phyloP scores from a whole-genome alignment of 2,797 vertebrate genomes.

The Siniperca scherzeri region DNA sequence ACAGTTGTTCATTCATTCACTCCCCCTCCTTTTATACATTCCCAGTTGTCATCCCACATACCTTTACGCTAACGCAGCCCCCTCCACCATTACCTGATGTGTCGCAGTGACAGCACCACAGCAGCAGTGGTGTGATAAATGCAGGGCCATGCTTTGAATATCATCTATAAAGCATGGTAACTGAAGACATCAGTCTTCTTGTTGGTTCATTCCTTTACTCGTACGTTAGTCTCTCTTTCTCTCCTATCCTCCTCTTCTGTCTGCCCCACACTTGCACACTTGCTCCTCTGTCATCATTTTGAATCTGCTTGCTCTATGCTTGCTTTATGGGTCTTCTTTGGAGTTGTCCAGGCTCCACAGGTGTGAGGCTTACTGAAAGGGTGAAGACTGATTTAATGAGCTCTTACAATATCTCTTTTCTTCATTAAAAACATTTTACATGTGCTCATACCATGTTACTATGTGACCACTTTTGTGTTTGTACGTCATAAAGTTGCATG shows the following conservation, averaged over 20 bases:
- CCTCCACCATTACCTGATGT: slow-evolving; percentile 53
- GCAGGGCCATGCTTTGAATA: slow-evolving; percentile 72
- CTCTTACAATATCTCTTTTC: slow-evolving; percentile 5
- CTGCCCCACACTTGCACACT: slow-evolving; percentile 15
- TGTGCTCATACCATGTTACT: background rate
- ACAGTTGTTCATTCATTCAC: slow-evolving; percentile 45
- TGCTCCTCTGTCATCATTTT: slow-evolving; percentile 30
- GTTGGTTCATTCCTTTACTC: slow-evolving; percentile 60
- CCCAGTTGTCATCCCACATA: slow-evolving; percentile 41
- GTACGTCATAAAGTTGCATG: background rate
- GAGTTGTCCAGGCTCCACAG: slow-evolving; percentile 49
- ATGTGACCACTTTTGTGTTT: background rate
- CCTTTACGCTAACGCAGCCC: slow-evolving; percentile 25
- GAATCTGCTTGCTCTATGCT: slow-evolving; percentile 18
- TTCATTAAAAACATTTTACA: slow-evolving; percentile 27
- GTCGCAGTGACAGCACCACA: slow-evolving; percentile 53
- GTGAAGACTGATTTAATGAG: slow-evolving; percentile 54
- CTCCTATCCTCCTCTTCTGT: background rate
- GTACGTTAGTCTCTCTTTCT: background rate
- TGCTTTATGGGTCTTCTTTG: slow-evolving; percentile 41
- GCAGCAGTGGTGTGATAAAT: slow-evolving; percentile 65
- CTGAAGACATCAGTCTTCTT: slow-evolving; percentile 72
- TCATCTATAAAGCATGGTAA: slow-evolving; percentile 73
- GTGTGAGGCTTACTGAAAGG: slow-evolving; percentile 42
- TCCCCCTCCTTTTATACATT: slow-evolving; percentile 28